A percentile compares a stretch with the other conserved stretches of the same genome.
phyloP scores from a whole-genome alignment of 2,888 invertebrate species.

The Asteroscopus sphinx region DNA sequence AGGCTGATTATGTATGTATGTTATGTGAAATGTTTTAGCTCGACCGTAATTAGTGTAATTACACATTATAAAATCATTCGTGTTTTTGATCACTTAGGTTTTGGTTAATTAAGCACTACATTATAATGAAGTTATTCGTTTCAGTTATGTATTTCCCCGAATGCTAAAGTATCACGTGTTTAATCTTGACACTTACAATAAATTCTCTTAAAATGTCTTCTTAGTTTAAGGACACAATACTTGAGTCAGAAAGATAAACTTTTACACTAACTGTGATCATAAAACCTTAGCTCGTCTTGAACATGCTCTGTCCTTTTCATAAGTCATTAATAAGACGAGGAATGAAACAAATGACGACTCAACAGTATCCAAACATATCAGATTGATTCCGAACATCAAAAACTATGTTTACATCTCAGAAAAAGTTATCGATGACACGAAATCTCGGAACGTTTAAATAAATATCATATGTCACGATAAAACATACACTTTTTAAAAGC shows the following conservation, averaged over 20 bases:
- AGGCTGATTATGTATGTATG: too few relatives aligned
- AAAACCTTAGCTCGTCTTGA: slow-evolving; percentile 37
- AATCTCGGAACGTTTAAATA: slow-evolving; percentile 48
- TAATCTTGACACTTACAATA: background rate
- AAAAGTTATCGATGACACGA: slow-evolving; percentile 48
- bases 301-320: slow-evolving; percentile 25
- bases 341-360: slow-evolving; percentile 46
- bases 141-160: too few relatives aligned
- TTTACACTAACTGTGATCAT: slow-evolving; percentile 22
- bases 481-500: slow-evolving; percentile 44
- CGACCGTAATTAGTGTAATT: too few relatives aligned
- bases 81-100: too few relatives aligned
- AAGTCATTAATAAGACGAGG: slow-evolving; percentile 51
- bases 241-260: slow-evolving; percentile 38
- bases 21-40: too few relatives aligned
- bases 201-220: slow-evolving; percentile 18
- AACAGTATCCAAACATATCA: slow-evolving; percentile 58
- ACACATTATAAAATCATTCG: too few relatives aligned
- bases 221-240: slow-evolving; percentile 26
- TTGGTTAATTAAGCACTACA: too few relatives aligned
- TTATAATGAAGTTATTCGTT: too few relatives aligned
- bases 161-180: too few relatives aligned
- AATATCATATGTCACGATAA: slow-evolving; percentile 56
- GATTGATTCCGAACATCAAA: slow-evolving; percentile 58
- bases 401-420: slow-evolving; percentile 55